A percentile compares a stretch with the other conserved stretches of the same genome.
These are phyloP conservation scores for Drosophila anomalata DNA, from an alignment of 2,888 invertebrate genomes.

Conservation along the genomic window DNA sequence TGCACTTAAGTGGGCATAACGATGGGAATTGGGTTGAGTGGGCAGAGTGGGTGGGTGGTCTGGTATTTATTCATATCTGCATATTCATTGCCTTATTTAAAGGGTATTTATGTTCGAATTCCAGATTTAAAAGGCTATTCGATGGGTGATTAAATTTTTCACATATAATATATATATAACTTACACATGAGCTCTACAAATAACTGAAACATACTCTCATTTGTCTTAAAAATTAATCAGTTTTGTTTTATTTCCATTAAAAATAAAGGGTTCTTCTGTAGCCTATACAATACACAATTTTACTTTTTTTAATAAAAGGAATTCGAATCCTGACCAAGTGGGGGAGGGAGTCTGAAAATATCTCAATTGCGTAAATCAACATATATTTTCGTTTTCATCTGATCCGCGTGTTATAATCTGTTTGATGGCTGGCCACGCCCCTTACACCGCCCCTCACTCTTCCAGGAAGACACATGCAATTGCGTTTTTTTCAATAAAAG, in stretches of 20 bases:
- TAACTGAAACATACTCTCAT: not conserved
- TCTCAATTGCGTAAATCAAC: conserved; percentile 66
- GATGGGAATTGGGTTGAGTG: conserved; percentile 11
- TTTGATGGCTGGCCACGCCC: conserved; percentile 54
- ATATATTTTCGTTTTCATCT: conserved; percentile 37
- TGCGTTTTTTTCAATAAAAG: conserved; percentile 46
- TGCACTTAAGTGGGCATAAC: conserved; percentile 46
- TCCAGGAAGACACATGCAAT: conserved; percentile 15
- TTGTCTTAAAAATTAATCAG: not conserved
- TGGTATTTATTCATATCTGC: conserved; percentile 32
- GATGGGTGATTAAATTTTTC: not conserved
- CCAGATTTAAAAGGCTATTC: not conserved
- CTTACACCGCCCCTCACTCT: not conserved
- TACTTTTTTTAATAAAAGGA: conserved; percentile 4
- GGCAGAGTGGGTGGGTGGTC: not conserved
- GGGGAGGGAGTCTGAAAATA: conserved; percentile 37
- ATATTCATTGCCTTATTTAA: conserved; percentile 40
- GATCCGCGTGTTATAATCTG: conserved; percentile 64
- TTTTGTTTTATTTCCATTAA: not conserved
- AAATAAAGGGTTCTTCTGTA: not conserved
- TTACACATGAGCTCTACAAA: not conserved
- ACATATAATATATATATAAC: not conserved
- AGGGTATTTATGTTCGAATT: conserved; percentile 22
- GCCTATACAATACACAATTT: not conserved
- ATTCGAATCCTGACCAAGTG: not conserved